Base-by-base conservation (phyloP, 2,888 invertebrate genomes). In the Apamea monoglypha region DNA sequence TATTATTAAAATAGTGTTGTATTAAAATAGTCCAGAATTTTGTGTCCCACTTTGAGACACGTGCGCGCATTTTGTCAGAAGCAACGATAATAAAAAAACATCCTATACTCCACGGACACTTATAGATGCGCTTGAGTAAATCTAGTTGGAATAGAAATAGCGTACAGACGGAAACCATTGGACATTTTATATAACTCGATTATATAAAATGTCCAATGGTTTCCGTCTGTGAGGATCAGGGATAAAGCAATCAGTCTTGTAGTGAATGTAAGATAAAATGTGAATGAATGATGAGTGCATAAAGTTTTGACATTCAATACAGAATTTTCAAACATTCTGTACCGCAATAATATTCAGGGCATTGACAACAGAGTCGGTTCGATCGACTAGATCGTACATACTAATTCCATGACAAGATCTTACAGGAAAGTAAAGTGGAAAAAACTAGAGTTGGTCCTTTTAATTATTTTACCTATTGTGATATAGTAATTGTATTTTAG, bases 11-110 rank as follows among this genome's bases (percentile, higher is more conserved):
- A 83, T 86, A 87, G 83, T 80, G 25, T 56, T 56, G 56, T 80
- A 80, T 84, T 67, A 59, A 85, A 87, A 83, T 87, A 87, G 85
- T 80, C 44, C 29, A 36, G 81, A 59, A 80, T 80, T 71, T 70
- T 73, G 71, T 74, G 84, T 61, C 75, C 85, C 81, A 86, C 69
- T 87, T 84, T 14, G 14, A 18, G 10, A 76, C 90, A 87, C 84
- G 75, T 86, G 90, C 79, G 76, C 68, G 32, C 71, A 77, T 72
- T 75, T 69, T 83, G 84, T 87, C 81, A 82, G 76, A 80, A 53
- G 64, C 66, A 80, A 85, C 74, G 76, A 80, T 63, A 78, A 80
- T 87, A 86, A 87, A 86, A 86, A 85, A 80, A 82, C 75, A 77
- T 67, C 7, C 47, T 72, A 74, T 78, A 87, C 21, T 25, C 50